These are phyloP conservation scores for Drosophila multiciliata DNA, from an alignment of 2,888 invertebrate species.

Conservation along the genomic window DNA sequence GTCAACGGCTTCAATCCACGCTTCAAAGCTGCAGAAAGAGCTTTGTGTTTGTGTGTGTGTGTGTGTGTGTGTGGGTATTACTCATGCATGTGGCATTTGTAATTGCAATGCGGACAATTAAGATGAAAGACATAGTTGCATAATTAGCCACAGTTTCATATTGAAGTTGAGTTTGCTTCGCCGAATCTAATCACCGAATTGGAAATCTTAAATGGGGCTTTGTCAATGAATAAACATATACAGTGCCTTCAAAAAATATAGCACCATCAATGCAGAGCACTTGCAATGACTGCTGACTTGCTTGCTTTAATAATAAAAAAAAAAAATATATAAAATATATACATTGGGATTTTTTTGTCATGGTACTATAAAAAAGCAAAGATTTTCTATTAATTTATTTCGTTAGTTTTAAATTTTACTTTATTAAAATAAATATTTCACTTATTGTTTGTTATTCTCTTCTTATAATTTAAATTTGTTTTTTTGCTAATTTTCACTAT, in stretches of 20 bases:
- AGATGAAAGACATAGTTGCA: conserved; percentile 10
- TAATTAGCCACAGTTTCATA: not conserved
- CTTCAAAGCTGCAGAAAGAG: conserved; percentile 20
- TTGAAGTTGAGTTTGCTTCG: not conserved
- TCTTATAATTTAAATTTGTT: not conserved
- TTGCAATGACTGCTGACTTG: not conserved
- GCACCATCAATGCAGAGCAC: not conserved
- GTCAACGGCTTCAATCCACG: conserved; percentile 28
- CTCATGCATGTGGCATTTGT: not conserved
- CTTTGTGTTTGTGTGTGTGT: not conserved
- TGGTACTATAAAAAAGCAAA: too few species aligned
- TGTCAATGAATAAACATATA: not conserved
- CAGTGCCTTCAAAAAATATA: not conserved
- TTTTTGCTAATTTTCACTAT: not conserved
- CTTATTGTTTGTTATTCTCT: too few species aligned
- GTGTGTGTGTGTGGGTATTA: not conserved
- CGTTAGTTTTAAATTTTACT: not conserved
- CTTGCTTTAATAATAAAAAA: too few species aligned
- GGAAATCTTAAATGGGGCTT: not conserved
- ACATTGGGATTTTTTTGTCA: too few species aligned
- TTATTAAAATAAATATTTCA: not conserved
- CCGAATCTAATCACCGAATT: not conserved
- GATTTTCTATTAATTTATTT: too few species aligned
- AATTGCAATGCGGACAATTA: conserved; percentile 54
- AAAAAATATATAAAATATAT: too few species aligned